Percentiles rank a stretch among this genome's conserved stretches.
Evolutionary conservation across 2,797 vertebrate genomes (phyloP).

Genomic region (Clarias platycephalus): DNA sequence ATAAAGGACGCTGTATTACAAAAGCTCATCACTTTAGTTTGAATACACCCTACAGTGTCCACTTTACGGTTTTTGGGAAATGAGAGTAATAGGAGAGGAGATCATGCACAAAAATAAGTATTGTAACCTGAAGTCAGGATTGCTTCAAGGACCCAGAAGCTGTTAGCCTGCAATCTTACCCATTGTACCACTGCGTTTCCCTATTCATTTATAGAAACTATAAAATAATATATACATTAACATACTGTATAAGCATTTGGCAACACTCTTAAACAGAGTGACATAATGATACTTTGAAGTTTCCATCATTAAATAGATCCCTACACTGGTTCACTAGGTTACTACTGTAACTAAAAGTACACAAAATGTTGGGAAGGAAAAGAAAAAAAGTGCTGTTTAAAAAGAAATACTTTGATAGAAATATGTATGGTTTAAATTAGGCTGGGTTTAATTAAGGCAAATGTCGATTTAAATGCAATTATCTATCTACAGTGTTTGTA

Average conservation of each 20-base stretch:
- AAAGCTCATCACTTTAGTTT: background rate
- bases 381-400: too few species aligned
- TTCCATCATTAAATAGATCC: too few species aligned
- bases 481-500: background rate
- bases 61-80: background rate
- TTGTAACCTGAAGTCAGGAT: background rate
- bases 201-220: background rate
- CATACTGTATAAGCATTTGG: too few species aligned
- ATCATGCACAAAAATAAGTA: background rate
- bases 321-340: too few species aligned
- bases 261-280: too few species aligned
- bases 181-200: background rate
- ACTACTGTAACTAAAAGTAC: too few species aligned
- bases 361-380: too few species aligned
- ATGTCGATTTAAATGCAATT: too few species aligned
- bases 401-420: too few species aligned
- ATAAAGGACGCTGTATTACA: background rate
- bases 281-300: too few species aligned
- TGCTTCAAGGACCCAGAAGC: background rate
- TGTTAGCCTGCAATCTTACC: background rate
- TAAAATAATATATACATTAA: background rate
- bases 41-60: background rate
- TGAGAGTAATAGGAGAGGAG: background rate
- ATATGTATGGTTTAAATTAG: background rate
- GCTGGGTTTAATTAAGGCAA: background rate